These are phyloP conservation scores for Neopelma chrysocephalum DNA, from an alignment of 2,797 vertebrate genomes.

Conservation along the genomic window DNA sequence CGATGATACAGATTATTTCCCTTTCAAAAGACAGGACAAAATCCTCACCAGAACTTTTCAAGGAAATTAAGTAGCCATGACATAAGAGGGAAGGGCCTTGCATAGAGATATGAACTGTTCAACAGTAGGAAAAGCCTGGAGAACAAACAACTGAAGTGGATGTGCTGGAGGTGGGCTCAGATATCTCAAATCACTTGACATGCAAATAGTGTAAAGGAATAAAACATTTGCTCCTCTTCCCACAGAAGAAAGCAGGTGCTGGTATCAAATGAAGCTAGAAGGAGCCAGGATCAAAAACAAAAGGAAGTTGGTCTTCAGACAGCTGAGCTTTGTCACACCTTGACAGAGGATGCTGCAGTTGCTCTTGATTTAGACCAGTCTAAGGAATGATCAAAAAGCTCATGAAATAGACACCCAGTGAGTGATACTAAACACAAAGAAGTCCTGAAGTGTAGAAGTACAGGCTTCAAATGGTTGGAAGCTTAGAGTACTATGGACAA, in stretches of 20 bases:
- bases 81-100: background rate
- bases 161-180: background rate
- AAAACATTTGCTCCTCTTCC: background rate
- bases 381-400: background rate
- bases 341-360: background rate
- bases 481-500: background rate
- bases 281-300: background rate
- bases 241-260: background rate
- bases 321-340: background rate
- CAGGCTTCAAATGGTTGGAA: background rate
- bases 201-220: background rate
- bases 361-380: background rate
- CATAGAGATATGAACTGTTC: background rate
- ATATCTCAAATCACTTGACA: background rate
- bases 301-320: background rate
- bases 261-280: background rate
- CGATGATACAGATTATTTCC: background rate
- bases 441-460: background rate
- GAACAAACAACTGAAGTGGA: background rate
- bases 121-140: background rate
- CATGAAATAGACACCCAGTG: background rate
- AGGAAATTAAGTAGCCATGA: background rate
- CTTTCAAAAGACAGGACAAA: background rate
- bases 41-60: background rate
- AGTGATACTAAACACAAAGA: background rate